Evolutionary conservation across 2,888 invertebrate species (phyloP), one percentile per base, ranked within the genome.

Genomic region (Athetis lepigone): DNA sequence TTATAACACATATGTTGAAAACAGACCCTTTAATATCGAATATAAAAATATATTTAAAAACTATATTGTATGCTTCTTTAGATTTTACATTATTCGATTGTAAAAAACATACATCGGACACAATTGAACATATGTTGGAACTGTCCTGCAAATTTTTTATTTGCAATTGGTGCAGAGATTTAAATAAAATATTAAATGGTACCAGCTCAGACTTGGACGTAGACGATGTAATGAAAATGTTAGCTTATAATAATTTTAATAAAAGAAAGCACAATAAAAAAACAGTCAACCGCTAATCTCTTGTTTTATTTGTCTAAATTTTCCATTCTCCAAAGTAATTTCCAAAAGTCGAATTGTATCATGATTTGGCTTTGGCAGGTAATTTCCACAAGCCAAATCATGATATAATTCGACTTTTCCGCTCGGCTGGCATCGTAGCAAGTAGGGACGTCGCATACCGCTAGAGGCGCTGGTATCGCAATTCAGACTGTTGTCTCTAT

Each of bases 201-300:
- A 42, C 42, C 18, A 49, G 42, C 11, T 29, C 29, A 29, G 4
- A 16, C 13, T 0, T 40, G 13, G 47, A 56, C 4, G 4, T 16
- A 7, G 11, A 49, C 33, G 16, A 21, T 0, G 0, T 2, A 16
- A 39, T 40, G 11, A 29, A 40, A 40, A 46, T 45, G 25, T 47
- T 13, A 21, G 33, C 49, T 5, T 58, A 2, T 29, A 49, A 33
- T 40, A 42, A 49, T 49, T 42, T 18, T 25, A 58, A 33, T 49
- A 49, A 49, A 57, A 57, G 49, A 49, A 58, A 58, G 42, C 45
- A 46, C 19, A 6, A 46, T 46, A 37, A 54, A 54, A 55, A 46
- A n/a, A 13, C 37, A 9, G 45, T 45, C 25, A 56, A 49, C 21
- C 19, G 16, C 40, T 57, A 40, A 49, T 49, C 29, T 29, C 29